Base-by-base conservation (phyloP, 2,113 vertebrate genomes). In the Zosterops japonicus region DNA sequence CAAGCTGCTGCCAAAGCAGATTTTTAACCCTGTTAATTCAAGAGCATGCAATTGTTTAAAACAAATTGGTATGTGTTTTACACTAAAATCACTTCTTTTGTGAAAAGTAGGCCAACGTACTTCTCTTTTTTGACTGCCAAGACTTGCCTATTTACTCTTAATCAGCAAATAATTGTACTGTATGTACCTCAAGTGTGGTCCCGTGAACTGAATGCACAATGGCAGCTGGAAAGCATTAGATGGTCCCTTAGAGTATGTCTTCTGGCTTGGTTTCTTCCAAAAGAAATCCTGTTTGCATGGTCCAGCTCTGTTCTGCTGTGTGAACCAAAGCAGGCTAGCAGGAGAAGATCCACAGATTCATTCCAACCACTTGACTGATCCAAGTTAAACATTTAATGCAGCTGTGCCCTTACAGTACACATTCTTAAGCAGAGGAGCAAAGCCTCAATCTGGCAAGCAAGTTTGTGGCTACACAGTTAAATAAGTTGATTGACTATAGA, bases 1-100 rank as follows among this genome's bases (percentile, higher is more conserved):
- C 77, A 87, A 87, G 72, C 89, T 91, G 80, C 89, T 87, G 92
- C 92, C 81, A 81, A 94, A 82, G 89, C 65, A 87, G 91, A 79
- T 89, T 92, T 94, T 96, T 93, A 95, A 91, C 92, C 77, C 83
- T 87, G 60, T 89, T 95, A 91, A 91, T 94, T 93, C 89, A 95
- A 93, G 69, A 96, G 60, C 81, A 71, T 70, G 60, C 69, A 87
- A 84, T 91, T 82, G 69, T 89, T 95, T 87, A 65, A 91, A 95
- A 61, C 44, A 82, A 91, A 89, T 71, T 77, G 50, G 87, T 89
- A 70, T 63, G 68, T 84, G 41, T 94, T 71, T 84, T 87, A 89
- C 60, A 78, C 47, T 71, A 91, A 94, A 94, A 82, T 71, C 56
- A 87, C 69, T 78, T 74, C 15, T 91, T 94, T 63, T 87, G 44